Evolutionary conservation across 1,140 invertebrate genomes (phyloP).

Genomic region (Druon quercuslanigerum): DNA sequence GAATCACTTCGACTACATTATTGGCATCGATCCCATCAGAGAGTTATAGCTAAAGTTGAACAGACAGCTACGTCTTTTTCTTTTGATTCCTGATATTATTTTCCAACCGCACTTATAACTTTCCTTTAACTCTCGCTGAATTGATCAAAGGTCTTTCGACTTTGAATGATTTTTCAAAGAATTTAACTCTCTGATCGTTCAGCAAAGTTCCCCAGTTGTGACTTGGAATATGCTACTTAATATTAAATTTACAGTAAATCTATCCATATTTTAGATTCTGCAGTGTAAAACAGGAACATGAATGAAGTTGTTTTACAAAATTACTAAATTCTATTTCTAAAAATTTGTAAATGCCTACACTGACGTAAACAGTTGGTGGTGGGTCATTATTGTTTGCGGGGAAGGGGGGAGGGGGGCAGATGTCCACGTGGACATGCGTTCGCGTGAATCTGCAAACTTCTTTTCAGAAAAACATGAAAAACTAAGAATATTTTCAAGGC

Average conservation of each 20-base stretch:
- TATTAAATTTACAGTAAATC: not conserved
- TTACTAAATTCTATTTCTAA: too few species aligned
- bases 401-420: too few species aligned
- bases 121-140: slow-evolving; percentile 20
- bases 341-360: too few species aligned
- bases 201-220: not conserved
- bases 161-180: slow-evolving; percentile 25
- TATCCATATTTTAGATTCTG: not conserved
- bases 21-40: slow-evolving; percentile 22
- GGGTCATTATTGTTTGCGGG: too few species aligned
- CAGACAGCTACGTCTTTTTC: slow-evolving; percentile 17
- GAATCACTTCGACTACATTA: slow-evolving; percentile 19
- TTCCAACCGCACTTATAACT: slow-evolving; percentile 28
- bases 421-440: too few species aligned
- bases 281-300: not conserved
- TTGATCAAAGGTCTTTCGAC: slow-evolving; percentile 26
- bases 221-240: slow-evolving; percentile 6
- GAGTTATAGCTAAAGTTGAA: slow-evolving; percentile 18
- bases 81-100: slow-evolving; percentile 20
- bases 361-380: too few species aligned
- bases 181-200: not conserved
- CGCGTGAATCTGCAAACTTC: too few species aligned
- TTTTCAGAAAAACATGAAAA: too few species aligned
- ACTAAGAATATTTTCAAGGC: too few species aligned
- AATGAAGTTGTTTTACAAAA: not conserved